Evolutionary conservation across 2,113 vertebrate genomes (phyloP), one percentile per base, ranked within the genome.

Genomic region (Ailuropoda melanoleuca): DNA sequence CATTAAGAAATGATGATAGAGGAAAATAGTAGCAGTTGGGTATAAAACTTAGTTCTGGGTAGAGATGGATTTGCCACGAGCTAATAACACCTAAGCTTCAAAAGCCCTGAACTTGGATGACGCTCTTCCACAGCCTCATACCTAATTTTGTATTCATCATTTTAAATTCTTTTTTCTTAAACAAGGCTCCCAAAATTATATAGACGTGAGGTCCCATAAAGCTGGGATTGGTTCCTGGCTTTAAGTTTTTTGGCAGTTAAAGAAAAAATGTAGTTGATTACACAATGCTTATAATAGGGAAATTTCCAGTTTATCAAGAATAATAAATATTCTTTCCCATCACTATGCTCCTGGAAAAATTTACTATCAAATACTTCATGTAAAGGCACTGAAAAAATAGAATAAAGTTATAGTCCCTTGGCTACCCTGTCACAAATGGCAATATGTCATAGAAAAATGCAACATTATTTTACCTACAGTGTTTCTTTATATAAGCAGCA

Each of bases 401-500:
- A 91, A 53, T 78, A 88, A 88, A 78, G 26, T 34, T 34, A 78
- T n/a, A 78, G 75, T 56, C 17, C 2, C 11, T 90, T 92, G 56
- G 50, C 26, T 96, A 56, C 81, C 31, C 62, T 88, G 37, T 75
- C 48, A 34, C 12, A 64, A 24, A 84, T n/a, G 50, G 26, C 17
- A 78, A n/a, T 55, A 84, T 62, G 31, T 82, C 53, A 85, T 24
- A 83, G 50, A 88, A 60, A 80, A 84, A 48, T 77, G 18, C 5
- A 94, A 26, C 26, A 46, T 74, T 92, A 62, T 75, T 97, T 46
- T 94, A 39, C 37, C 34, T 19, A 37, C 68, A 80, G 21, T 55
- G 17, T 56, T 90, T 58, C 48, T 92, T 95, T 93, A 87, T 62
- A 56, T 74, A 94, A 85, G 26, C 12, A 53, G 85, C 56, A 86